These are phyloP conservation scores for Laticauda colubrina DNA, from an alignment of 2,113 vertebrate species.

Conservation along the genomic window DNA sequence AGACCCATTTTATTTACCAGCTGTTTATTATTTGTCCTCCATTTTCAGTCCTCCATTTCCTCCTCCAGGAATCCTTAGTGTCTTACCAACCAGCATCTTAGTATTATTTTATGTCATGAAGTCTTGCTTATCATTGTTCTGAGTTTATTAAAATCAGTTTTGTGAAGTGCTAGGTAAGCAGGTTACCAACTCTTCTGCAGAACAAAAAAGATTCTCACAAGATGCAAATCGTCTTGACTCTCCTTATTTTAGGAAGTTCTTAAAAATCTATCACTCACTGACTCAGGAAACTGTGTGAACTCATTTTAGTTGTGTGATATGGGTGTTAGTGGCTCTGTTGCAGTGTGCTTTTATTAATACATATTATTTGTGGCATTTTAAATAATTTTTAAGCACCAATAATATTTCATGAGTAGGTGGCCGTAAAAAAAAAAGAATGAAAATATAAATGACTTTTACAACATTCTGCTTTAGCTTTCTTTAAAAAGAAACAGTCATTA, in stretches of 20 bases:
- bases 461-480: not conserved
- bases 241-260: not conserved
- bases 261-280: not conserved
- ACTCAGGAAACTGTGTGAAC: not conserved
- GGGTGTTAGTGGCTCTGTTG: not conserved
- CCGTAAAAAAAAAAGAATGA: not conserved
- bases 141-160: not conserved
- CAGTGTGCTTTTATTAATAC: not conserved
- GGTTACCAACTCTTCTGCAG: not conserved
- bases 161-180: not conserved
- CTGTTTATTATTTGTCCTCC: not conserved
- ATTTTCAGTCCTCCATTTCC: not conserved
- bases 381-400: not conserved
- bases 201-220: not conserved
- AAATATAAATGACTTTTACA: not conserved
- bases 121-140: not conserved
- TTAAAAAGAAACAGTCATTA: not conserved
- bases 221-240: not conserved
- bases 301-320: not conserved
- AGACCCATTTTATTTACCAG: not conserved
- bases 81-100: not conserved
- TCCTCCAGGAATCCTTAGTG: not conserved
- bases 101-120: not conserved
- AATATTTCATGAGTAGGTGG: not conserved
- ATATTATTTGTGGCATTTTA: not conserved